Base-by-base conservation (phyloP, 1,140 invertebrate species). In the Drosophila serrata region DNA sequence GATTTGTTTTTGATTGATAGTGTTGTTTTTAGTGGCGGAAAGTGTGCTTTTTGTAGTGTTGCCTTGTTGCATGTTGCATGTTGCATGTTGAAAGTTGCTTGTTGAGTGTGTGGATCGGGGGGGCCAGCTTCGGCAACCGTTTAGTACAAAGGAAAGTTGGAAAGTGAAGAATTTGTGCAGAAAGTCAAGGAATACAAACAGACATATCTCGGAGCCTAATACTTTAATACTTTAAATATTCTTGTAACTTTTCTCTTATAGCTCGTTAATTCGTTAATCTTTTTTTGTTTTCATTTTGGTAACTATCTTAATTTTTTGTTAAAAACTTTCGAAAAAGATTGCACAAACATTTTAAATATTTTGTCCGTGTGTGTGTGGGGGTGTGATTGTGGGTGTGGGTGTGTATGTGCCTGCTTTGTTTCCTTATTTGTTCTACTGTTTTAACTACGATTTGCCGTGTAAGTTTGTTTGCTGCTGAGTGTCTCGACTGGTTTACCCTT, bases 321-420 rank as follows among this genome's bases (percentile, higher is more conserved):
- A 68, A 69, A 55, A 69, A 67, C 42, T 46, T 62, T 65, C 17
- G 62, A 67, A 87, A 88, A 80, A 59, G 87, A 56, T 88, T 87
- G 85, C 85, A 84, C 80, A 87, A 87, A 84, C 84, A 80, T 88
- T 90, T 77, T 68, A 60, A 86, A 86, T 79, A 84, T 49, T 43
- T 63, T 82, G 57, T 61, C 42, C 58, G 17, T 45, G 43, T 68
- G 43, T 76, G 56, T 61, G 35, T 56, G 51, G 8, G 17, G 17
- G 43, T 69, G 42, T 63, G 39, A 24, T 4, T 31, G 29, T 11
- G 31, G 11, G 33, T 29, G 33, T 11, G 12, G n/a, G 39, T 68
- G 48, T 45, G 37, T 61, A 63, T 79, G 53, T 60, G 45, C 49
- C 40, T 75, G 15, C 58, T 58, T 39, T 51, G 22, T 59, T 62